phyloP scores from a whole-genome alignment of 2,113 vertebrate species.

The Lepisosteus oculatus region DNA sequence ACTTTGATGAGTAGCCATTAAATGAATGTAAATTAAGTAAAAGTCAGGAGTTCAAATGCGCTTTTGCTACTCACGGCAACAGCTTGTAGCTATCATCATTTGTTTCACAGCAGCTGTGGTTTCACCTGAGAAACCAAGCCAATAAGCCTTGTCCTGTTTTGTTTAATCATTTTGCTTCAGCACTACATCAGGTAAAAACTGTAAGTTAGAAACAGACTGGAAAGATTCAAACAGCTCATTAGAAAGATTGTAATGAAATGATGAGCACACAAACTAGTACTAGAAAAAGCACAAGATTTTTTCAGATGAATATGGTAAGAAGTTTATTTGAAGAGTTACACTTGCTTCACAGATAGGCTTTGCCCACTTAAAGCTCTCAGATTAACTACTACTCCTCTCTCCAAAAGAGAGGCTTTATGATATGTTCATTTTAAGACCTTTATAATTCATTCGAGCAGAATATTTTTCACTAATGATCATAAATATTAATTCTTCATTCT shows the following conservation, averaged over 20 bases:
- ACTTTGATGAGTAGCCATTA: too few species aligned
- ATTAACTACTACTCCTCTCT: constrained; percentile 48
- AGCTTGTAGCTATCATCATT: not conserved
- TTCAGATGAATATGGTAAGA: too few species aligned
- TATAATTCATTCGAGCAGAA: constrained; percentile 69
- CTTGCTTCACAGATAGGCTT: constrained; percentile 22
- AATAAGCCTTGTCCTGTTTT: not conserved
- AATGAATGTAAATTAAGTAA: too few species aligned
- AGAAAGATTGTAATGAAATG: too few species aligned
- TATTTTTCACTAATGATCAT: constrained; percentile 59
- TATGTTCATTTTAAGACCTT: constrained; percentile 61
- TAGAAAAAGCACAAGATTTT: too few species aligned
- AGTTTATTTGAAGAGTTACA: not conserved
- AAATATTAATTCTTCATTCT: constrained; percentile 68
- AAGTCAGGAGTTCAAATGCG: too few species aligned
- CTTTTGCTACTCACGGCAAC: not conserved
- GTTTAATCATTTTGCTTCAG: not conserved
- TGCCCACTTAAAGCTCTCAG: constrained; percentile 14
- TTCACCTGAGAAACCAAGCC: not conserved
- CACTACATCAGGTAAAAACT: not conserved
- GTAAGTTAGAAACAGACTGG: too few species aligned
- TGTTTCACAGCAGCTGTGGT: not conserved
- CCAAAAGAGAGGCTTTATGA: constrained; percentile 55
- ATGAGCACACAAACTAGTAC: too few species aligned
- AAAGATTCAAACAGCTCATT: too few species aligned